A percentile compares a stretch with the other conserved stretches of the same genome.
Evolutionary conservation across 2,888 invertebrate species (phyloP).

Genomic region (Euplexia lucipara): DNA sequence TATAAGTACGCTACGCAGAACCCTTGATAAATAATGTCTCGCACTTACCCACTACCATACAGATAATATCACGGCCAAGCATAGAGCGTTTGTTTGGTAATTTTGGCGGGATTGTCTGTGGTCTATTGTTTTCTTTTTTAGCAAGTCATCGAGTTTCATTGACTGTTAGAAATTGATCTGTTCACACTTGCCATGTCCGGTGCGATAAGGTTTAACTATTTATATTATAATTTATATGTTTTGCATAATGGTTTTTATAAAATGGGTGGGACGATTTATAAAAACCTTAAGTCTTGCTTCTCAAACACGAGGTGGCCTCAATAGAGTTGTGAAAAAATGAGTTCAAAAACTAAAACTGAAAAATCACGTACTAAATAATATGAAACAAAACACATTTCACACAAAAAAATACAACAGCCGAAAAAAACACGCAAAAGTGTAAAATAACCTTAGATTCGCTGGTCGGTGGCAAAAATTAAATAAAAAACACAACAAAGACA

Average conservation of each 20-base stretch:
- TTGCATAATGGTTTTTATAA: conserved; percentile 54
- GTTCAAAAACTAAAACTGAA: no score
- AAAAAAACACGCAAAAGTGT: no score
- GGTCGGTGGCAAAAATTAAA: no score
- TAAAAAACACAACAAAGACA: no score
- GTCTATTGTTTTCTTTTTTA: conserved; percentile 77
- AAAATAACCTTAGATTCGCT: no score
- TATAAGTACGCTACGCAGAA: no score
- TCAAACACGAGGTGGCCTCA: no score
- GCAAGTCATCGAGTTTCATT: conserved; percentile 71
- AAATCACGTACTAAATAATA: no score
- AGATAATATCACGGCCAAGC: conserved; percentile 75
- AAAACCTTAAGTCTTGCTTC: no score
- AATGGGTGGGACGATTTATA: conserved; percentile 29
- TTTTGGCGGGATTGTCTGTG: conserved; percentile 82
- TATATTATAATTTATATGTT: conserved; percentile 53
- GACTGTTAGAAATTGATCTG: conserved; percentile 65
- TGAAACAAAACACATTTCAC: no score
- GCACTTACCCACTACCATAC: conserved; percentile 29
- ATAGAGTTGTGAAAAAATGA: no score
- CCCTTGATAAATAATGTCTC: conserved; percentile 1
- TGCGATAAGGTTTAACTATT: conserved; percentile 48
- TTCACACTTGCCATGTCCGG: conserved; percentile 71
- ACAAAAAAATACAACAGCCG: no score
- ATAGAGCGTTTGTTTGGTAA: conserved; percentile 82